Conservation (phyloP, 2,888 invertebrate genomes). For the Onchidella celtica region DNA sequence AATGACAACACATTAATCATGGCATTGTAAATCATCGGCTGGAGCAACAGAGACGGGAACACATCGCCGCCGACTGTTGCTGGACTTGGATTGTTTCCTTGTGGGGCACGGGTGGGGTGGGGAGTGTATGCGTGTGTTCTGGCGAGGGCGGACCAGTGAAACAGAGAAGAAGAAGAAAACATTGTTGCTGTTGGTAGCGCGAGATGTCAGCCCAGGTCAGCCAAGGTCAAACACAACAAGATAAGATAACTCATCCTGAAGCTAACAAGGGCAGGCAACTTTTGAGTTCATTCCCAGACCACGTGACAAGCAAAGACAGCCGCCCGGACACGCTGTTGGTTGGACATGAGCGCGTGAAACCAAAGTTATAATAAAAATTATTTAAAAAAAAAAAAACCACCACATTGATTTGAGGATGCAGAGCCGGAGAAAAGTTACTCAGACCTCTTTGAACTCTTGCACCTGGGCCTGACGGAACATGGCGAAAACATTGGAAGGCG, state of each 20-base stretch:
- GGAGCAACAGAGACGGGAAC: not conserved
- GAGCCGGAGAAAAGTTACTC: conserved; percentile 43
- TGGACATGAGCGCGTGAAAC: conserved; percentile 8
- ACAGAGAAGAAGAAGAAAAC: not conserved
- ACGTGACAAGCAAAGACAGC: not conserved
- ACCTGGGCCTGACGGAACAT: conserved; percentile 82
- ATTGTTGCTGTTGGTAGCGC: not conserved
- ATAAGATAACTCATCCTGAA: conserved; percentile 5
- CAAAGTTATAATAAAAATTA: not conserved
- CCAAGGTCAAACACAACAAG: not conserved
- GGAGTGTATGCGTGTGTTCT: not conserved
- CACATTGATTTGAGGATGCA: conserved; percentile 21
- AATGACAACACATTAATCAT: not conserved
- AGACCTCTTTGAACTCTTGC: conserved; percentile 82
- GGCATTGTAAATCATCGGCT: too few relatives aligned
- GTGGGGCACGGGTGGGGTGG: not conserved
- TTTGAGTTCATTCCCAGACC: conserved; percentile 25
- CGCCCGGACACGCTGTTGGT: not conserved
- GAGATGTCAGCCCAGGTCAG: not conserved
- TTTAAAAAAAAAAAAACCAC: conserved; percentile 20
- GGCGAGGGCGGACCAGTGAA: not conserved
- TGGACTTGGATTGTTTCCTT: not conserved
- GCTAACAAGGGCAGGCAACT: conserved; percentile 24
- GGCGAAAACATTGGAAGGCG: conserved; percentile 81
- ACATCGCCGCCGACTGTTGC: too few relatives aligned